Evolutionary conservation across 2,888 invertebrate genomes (phyloP).

Genomic region (Oxystoma pomonae): DNA sequence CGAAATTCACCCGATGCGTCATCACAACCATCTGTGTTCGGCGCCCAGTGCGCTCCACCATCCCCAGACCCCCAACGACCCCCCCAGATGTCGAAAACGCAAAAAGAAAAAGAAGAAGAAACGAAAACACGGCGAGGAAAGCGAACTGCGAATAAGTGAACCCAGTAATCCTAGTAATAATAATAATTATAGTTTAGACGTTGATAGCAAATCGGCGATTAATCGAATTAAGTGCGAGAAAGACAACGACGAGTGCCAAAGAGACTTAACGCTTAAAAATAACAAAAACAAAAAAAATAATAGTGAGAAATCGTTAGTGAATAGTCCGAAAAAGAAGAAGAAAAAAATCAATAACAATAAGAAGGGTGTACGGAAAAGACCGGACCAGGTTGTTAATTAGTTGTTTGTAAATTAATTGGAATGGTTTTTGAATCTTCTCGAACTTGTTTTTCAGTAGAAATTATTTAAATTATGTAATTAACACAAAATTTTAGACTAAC

Average conservation of each 20-base stretch:
- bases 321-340: constrained; percentile 47
- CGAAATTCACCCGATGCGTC: constrained; percentile 49
- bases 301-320: constrained; percentile 35
- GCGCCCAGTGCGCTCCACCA: constrained; percentile 28
- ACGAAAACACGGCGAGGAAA: constrained; percentile 41
- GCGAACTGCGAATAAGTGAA: constrained; percentile 14
- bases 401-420: constrained; percentile 8
- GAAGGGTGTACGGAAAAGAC: constrained; percentile 49
- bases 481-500: no score
- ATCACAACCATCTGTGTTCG: constrained; percentile 42
- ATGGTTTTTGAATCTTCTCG: constrained; percentile 12
- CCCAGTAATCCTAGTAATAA: constrained; percentile 15
- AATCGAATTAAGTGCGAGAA: constrained; percentile 33
- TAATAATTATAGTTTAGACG: constrained; percentile 14
- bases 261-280: constrained; percentile 39
- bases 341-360: constrained; percentile 50
- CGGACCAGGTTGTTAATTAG: constrained; percentile 32
- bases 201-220: constrained; percentile 16
- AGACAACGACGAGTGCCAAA: constrained; percentile 47
- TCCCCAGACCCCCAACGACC: constrained; percentile 37
- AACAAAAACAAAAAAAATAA: constrained; percentile 34
- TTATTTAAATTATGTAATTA: no score
- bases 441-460: constrained; percentile 10
- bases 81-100: constrained; percentile 49
- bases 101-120: constrained; percentile 52